A percentile compares a stretch with the other conserved stretches of the same genome.
These are phyloP conservation scores for Orthosia gracilis DNA, from an alignment of 2,888 invertebrate genomes.

Conservation along the genomic window DNA sequence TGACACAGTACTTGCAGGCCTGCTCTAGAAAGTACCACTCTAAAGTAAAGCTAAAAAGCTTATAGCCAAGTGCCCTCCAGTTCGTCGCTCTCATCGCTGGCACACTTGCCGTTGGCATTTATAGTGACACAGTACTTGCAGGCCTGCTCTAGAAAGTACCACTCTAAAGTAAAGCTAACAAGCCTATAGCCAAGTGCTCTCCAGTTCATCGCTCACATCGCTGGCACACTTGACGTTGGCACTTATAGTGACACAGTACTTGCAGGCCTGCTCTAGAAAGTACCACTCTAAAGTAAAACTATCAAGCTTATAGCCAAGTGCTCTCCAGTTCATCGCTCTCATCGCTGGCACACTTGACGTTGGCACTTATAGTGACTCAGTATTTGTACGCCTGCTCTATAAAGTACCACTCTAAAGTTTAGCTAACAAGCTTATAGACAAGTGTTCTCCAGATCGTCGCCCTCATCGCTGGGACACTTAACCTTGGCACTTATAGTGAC, in stretches of 20 bases:
- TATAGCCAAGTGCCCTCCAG: conserved; percentile 67
- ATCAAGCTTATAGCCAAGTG: conserved; percentile 65
- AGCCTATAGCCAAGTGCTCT: conserved; percentile 67
- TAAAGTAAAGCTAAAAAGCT: conserved; percentile 31
- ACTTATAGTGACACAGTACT: conserved; percentile 71
- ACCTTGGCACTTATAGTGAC: conserved; percentile 68
- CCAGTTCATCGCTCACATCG: conserved; percentile 58
- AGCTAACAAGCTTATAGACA: conserved; percentile 66
- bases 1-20: conserved; percentile 72
- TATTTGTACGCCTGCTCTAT: neutral
- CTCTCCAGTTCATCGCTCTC: conserved; percentile 57
- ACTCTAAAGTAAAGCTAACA: conserved; percentile 1
- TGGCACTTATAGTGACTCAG: no score
- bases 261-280: conserved; percentile 69
- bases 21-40: conserved; percentile 19
- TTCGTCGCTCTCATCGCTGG: conserved; percentile 56
- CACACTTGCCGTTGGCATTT: conserved; percentile 62
- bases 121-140: conserved; percentile 74
- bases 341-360: no score
- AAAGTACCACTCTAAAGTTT: neutral
- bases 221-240: conserved; percentile 62
- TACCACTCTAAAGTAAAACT: conserved; percentile 57
- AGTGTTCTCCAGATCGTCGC: conserved; percentile 43
- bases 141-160: conserved; percentile 33
- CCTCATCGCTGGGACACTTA: conserved; percentile 63